Evolutionary conservation across 2,888 invertebrate genomes (phyloP).

Genomic region (Cheilosia pagana): DNA sequence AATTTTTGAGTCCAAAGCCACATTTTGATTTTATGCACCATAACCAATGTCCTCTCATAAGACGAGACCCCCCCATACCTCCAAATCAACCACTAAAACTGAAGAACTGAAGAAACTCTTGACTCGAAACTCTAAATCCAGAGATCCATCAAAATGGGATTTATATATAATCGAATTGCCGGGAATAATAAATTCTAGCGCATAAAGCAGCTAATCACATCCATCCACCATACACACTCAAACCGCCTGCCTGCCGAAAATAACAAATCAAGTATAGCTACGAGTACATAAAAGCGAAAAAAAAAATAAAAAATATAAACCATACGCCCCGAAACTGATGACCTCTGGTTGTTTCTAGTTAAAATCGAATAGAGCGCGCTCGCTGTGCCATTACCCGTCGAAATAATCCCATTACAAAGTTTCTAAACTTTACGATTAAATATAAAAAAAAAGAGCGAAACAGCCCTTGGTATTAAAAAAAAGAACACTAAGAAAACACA

Average conservation of each 20-base stretch:
- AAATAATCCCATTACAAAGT: conserved; percentile 80
- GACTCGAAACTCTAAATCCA: conserved; percentile 57
- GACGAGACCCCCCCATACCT: conserved; percentile 20
- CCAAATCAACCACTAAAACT: conserved; percentile 61
- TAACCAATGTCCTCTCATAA: conserved; percentile 53
- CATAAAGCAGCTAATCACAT: conserved; percentile 74
- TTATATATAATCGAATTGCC: conserved; percentile 75
- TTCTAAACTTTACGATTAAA: conserved; percentile 82
- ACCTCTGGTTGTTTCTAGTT: conserved; percentile 74
- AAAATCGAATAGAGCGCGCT: conserved; percentile 70
- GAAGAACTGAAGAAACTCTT: conserved; percentile 42
- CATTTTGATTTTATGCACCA: conserved; percentile 74
- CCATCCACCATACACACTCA: conserved; percentile 12
- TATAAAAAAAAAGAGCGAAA: conserved; percentile 79
- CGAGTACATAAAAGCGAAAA: conserved; percentile 70
- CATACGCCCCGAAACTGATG: conserved; percentile 68
- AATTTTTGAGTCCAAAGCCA: conserved; percentile 63
- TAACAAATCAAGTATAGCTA: conserved; percentile 58
- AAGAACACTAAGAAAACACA: conserved; percentile 29
- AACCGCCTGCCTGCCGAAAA: conserved; percentile 22
- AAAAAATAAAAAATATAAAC: conserved; percentile 24
- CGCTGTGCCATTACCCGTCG: conserved; percentile 68
- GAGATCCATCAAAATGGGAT: conserved; percentile 73
- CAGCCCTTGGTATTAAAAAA: conserved; percentile 83
- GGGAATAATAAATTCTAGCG: conserved; percentile 74